Conservation (phyloP, 2,113 vertebrate genomes). For the Rattus rattus region DNA sequence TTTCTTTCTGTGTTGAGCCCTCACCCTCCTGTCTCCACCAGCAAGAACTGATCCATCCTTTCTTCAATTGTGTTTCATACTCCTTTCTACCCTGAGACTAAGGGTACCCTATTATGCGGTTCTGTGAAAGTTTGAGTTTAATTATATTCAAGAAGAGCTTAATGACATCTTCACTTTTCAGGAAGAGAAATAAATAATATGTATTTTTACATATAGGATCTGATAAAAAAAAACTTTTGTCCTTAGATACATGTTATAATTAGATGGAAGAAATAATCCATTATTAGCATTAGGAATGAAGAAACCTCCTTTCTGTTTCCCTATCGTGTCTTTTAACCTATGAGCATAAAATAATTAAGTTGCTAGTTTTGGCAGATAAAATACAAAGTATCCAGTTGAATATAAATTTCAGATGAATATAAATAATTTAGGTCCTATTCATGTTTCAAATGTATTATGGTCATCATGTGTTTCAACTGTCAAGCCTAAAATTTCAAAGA, state of each 20-base stretch:
- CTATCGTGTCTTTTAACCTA: background rate
- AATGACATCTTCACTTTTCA: background rate
- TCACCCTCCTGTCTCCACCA: background rate
- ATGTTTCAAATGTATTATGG: background rate
- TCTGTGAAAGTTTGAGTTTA: background rate
- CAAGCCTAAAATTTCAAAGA: background rate
- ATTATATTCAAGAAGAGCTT: background rate
- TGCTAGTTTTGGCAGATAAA: background rate
- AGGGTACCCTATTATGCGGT: background rate
- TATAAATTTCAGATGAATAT: conserved; percentile 10
- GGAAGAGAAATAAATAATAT: background rate
- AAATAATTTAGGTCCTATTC: background rate
- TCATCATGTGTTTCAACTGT: conserved; percentile 34
- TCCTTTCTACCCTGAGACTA: background rate
- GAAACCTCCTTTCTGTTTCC: background rate
- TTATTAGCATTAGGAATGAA: background rate
- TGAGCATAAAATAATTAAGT: background rate
- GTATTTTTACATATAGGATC: background rate
- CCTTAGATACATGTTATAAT: background rate
- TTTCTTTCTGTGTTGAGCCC: background rate
- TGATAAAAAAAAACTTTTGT: background rate
- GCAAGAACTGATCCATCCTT: background rate
- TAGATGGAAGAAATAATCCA: background rate
- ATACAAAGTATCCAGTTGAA: background rate
- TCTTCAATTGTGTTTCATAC: background rate